phyloP scores from a whole-genome alignment of 2,888 invertebrate species.

The Drosophila prolongata region DNA sequence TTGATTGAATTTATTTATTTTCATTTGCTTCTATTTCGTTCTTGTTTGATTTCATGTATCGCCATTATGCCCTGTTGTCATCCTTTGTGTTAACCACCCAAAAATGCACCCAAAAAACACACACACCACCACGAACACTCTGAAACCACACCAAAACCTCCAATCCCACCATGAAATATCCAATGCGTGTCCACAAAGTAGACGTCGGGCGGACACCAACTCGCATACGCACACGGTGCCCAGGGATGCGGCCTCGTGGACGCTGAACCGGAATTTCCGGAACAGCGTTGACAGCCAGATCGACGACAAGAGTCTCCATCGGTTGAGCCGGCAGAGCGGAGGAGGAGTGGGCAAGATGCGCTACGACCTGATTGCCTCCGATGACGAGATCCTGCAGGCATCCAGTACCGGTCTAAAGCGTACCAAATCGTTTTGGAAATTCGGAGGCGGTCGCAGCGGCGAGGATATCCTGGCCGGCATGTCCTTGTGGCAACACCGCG shows the following conservation, averaged over 20 bases:
- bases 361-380: conserved; percentile 82
- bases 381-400: conserved; percentile 84
- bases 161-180: conserved; percentile 4
- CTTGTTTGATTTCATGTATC: conserved; percentile 72
- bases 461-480: conserved; percentile 93
- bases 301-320: conserved; percentile 78
- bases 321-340: conserved; percentile 63
- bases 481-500: conserved; percentile 94
- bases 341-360: conserved; percentile 73
- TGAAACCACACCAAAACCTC: conserved; percentile 6
- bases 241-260: conserved; percentile 82
- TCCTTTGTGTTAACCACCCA: conserved; percentile 60
- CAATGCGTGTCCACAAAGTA: conserved; percentile 24
- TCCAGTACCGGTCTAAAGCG: conserved; percentile 88
- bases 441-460: conserved; percentile 87
- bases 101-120: conserved; percentile 29
- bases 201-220: conserved; percentile 79
- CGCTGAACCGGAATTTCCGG: conserved; percentile 82
- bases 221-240: conserved; percentile 79
- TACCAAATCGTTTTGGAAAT: conserved; percentile 94
- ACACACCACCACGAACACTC: conserved; percentile 16
- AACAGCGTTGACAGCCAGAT: conserved; percentile 82
- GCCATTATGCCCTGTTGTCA: conserved; percentile 63
- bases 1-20: conserved; percentile 68
- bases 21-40: conserved; percentile 46